A percentile compares a stretch with the other conserved stretches of the same genome.
phyloP scores from a whole-genome alignment of 1,140 invertebrate species.

The Drosophila ananassae region DNA sequence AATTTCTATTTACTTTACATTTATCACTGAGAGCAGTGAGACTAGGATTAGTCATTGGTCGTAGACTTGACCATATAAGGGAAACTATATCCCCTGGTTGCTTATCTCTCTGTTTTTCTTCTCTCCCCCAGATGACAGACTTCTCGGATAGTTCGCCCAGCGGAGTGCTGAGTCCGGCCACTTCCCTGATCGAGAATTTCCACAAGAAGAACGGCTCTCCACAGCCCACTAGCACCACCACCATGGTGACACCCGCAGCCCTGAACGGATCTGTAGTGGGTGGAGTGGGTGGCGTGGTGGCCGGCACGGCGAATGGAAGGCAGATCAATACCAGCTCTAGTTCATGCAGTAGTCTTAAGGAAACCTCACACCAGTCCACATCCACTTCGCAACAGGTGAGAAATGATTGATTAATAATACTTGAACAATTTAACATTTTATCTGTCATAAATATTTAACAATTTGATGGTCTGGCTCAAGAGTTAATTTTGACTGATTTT shows the following conservation, averaged over 20 bases:
- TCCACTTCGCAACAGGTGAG: slow-evolving; percentile 83
- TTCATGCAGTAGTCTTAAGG: slow-evolving; percentile 84
- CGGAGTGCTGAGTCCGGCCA: slow-evolving; percentile 75
- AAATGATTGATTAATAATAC: background rate
- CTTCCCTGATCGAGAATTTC: slow-evolving; percentile 81
- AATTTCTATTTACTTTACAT: slow-evolving; percentile 4
- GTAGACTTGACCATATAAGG: slow-evolving; percentile 27
- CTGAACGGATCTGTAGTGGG: slow-evolving; percentile 49
- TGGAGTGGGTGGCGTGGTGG: slow-evolving; percentile 35
- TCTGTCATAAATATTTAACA: no score
- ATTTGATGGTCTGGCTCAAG: no score
- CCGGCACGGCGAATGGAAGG: slow-evolving; percentile 49
- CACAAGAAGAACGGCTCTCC: slow-evolving; percentile 75
- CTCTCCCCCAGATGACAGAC: slow-evolving; percentile 79
- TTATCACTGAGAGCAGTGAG: background rate
- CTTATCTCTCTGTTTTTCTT: background rate
- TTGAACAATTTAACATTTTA: background rate
- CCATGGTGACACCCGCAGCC: slow-evolving; percentile 30
- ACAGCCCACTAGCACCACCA: slow-evolving; percentile 15
- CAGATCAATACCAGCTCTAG: slow-evolving; percentile 80
- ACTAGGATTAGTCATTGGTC: background rate
- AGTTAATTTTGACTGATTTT: background rate
- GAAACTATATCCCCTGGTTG: slow-evolving; percentile 25
- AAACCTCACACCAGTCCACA: slow-evolving; percentile 81
- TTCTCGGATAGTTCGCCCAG: slow-evolving; percentile 81